phyloP scores from a whole-genome alignment of 2,888 invertebrate genomes.

The Osmoderma eremita region DNA sequence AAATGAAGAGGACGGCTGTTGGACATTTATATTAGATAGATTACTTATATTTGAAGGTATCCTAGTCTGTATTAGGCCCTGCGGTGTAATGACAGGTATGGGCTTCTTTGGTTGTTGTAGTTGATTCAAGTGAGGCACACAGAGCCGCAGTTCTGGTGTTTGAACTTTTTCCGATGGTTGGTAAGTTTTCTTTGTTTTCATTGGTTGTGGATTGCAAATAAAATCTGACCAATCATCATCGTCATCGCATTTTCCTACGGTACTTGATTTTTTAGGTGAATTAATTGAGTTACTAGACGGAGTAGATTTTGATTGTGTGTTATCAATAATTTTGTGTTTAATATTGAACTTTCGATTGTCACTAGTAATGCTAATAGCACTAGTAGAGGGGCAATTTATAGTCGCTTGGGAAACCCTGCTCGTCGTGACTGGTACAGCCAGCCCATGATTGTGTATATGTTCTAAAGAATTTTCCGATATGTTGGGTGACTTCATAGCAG shows the following conservation, averaged over 20 bases:
- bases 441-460: no score
- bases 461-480: background rate
- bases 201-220: conserved; percentile 61
- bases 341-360: conserved; percentile 19
- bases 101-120: conserved; percentile 59
- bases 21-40: conserved; percentile 43
- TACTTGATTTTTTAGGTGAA: background rate
- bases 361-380: background rate
- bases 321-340: background rate
- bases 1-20: conserved; percentile 43
- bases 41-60: conserved; percentile 50
- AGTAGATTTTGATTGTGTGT: background rate
- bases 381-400: background rate
- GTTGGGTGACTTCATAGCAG: background rate
- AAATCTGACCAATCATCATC: conserved; percentile 73
- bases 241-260: conserved; percentile 15
- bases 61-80: conserved; percentile 60
- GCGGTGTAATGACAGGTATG: conserved; percentile 60
- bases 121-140: conserved; percentile 58
- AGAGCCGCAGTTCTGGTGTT: conserved; percentile 59
- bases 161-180: conserved; percentile 51
- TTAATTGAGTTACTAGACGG: background rate
- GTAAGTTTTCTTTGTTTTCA: conserved; percentile 24
- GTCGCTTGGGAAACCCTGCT: background rate
- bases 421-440: background rate